Evolutionary conservation across 2,888 invertebrate species (phyloP).

Genomic region (Drosophila pseudotakahashii): DNA sequence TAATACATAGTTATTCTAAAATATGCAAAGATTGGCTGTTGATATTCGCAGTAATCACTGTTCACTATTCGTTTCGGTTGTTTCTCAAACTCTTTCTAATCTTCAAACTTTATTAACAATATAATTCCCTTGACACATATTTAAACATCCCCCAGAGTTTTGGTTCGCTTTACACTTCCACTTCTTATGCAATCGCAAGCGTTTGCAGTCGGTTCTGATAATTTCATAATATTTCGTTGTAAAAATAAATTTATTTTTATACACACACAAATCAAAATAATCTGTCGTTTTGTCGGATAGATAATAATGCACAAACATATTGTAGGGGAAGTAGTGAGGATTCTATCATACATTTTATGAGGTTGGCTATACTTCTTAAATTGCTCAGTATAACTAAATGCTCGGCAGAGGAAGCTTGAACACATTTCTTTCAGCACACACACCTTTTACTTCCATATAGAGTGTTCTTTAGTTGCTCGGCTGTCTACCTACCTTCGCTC

Average conservation of each 20-base stretch:
- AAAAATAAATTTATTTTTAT: background rate
- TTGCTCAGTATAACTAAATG: too few species aligned
- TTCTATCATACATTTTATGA: too few species aligned
- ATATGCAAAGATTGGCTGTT: too few species aligned
- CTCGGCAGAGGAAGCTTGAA: background rate
- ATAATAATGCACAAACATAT: too few species aligned
- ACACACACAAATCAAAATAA: background rate
- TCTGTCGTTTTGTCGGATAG: background rate
- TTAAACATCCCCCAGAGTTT: background rate
- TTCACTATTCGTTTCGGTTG: background rate
- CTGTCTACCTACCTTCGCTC: conserved; percentile 34
- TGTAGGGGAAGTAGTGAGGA: too few species aligned
- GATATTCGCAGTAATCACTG: background rate
- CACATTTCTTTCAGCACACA: conserved; percentile 1
- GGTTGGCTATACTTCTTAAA: too few species aligned
- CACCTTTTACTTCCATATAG: conserved; percentile 27
- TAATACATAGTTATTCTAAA: background rate
- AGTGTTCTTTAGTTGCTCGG: conserved; percentile 3
- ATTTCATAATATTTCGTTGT: background rate
- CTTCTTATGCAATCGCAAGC: background rate
- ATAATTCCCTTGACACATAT: conserved; percentile 1
- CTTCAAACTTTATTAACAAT: background rate
- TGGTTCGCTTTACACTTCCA: background rate
- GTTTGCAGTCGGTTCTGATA: background rate
- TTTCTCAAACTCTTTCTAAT: background rate